Base-by-base conservation (phyloP, 2,113 vertebrate species). In the Chaetodon trifascialis region DNA sequence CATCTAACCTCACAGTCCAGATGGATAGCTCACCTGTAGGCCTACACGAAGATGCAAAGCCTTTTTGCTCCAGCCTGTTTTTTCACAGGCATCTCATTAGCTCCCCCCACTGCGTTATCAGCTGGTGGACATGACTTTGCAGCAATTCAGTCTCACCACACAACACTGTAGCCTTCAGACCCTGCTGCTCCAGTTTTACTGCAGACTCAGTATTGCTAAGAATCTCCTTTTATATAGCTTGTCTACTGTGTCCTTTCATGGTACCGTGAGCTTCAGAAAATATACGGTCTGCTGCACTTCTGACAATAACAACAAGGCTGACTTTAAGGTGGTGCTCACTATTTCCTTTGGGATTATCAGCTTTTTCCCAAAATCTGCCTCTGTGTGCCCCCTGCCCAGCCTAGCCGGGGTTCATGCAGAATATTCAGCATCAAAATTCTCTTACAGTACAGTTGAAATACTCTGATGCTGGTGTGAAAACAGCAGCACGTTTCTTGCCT, bases 231-330 rank as follows among this genome's bases (percentile, higher is more conserved):
- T 63, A 51, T 73, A 54, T 70, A 64, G 44, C 62, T 75, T 47
- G 44, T 71, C 46, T 71, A 21, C 63, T 69, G 38, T 84, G 77
- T 74, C 15, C 77, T 89, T 84, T 84, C 80, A 71, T 63, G 62
- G 64, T 30, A 54, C 52, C 54, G 44, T 79, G 74, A 89, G 67
- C 70, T 59, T 64, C 76, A 56, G 65, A 73, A 82, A 65, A 82
- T 81, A 62, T 51, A 79, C 71, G 66, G 73, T 71, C 59, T 79
- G 47, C 60, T 86, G 51, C 56, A 84, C 51, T 52, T 64, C 23
- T 73, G 80, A 87, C 55, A 80, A 70, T 68, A 88, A 67, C 36
- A 79, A 62, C 51, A 65, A 78, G 46, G 38, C 55, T 58, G 46
- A 17, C 68, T 78, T 75, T 64, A 55, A 82, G 69, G 65, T 76